Base-by-base conservation (phyloP, 64 coral and sea anemone species). In the Stylophora pistillata region DNA sequence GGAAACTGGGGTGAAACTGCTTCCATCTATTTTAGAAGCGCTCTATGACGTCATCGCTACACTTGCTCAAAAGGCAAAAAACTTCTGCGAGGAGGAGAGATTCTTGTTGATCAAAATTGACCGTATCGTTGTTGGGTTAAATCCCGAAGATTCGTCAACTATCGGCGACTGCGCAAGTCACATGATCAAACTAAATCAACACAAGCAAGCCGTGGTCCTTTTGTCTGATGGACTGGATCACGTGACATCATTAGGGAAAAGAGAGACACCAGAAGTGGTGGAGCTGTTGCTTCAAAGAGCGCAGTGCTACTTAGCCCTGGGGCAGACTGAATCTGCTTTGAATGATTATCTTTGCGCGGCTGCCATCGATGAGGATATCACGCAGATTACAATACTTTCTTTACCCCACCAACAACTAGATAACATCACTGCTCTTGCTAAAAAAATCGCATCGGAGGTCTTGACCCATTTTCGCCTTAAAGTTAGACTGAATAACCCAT, bases 101-200 rank as follows among this genome's bases (percentile, higher is more conserved):
- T 65, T 23, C 21, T 75, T 88, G 13, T 74, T 95, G 75, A 54
- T 92, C 30, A 95, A 92, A 56, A 86, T 89, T 30, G 87, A 84
- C 62, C 87, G 91, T 32, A 92, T 95, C 37, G 87, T 95, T 55
- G 78, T 95, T 16, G 58, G 75, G 31, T 89, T 95, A 14, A 92
- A 88, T 78, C 55, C 86, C 9, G 65, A 56, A 15, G 86, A 95
- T 61, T 34, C 60, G 14, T 32, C 26, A 1, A 71, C 89, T 0
- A 88, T 85, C n/a, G 85, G 72, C 53, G 77, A 75, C 2, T 95
- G 94, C 54, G 80, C 90, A 0, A 41, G 57, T 23, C 71, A 88
- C 52, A 71, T 95, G 86, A 88, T 84, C 9, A 89, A 89, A 73
- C 54, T 89, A 11, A 85, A 88, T 10, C 88, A 88, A 29, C 32